phyloP scores from a whole-genome alignment of 2,888 invertebrate genomes.

The Acronicta psi region DNA sequence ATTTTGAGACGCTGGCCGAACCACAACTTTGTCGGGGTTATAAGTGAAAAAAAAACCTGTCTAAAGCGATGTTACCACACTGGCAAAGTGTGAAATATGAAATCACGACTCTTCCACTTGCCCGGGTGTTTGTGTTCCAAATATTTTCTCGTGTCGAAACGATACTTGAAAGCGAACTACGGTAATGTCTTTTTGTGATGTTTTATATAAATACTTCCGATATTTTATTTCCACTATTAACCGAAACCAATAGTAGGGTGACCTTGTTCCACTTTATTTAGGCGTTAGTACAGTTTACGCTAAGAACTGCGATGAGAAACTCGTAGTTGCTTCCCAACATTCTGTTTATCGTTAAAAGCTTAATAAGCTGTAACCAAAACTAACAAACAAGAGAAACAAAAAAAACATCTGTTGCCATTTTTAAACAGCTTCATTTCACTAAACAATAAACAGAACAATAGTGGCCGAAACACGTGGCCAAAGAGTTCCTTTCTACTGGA shows the following conservation, averaged over 20 bases:
- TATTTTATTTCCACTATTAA: conserved; percentile 68
- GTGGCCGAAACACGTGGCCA: conserved; percentile 74
- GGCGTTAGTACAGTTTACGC: conserved; percentile 48
- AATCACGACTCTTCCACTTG: conserved; percentile 87
- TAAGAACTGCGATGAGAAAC: conserved; percentile 58
- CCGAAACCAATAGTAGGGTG: conserved; percentile 65
- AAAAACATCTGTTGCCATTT: conserved; percentile 79
- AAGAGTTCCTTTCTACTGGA: conserved; percentile 58
- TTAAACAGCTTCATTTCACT: conserved; percentile 57
- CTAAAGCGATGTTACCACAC: conserved; percentile 79
- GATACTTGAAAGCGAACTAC: conserved; percentile 75
- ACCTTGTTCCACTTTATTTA: conserved; percentile 76
- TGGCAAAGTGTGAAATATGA: conserved; percentile 88
- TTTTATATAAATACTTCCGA: conserved; percentile 71
- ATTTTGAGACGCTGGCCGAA: conserved; percentile 43
- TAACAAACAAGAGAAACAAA: conserved; percentile 66
- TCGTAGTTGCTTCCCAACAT: conserved; percentile 53
- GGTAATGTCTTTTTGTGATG: conserved; percentile 71
- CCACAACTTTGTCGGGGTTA: conserved; percentile 58
- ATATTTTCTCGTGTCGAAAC: conserved; percentile 85
- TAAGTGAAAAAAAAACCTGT: conserved; percentile 82
- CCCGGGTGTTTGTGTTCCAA: conserved; percentile 85
- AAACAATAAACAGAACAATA: conserved; percentile 74
- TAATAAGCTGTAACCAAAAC: conserved; percentile 65
- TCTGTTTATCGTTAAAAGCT: conserved; percentile 57